Evolutionary conservation across 1,140 invertebrate species (phyloP).

Genomic region (Hylyphantes graminicola): DNA sequence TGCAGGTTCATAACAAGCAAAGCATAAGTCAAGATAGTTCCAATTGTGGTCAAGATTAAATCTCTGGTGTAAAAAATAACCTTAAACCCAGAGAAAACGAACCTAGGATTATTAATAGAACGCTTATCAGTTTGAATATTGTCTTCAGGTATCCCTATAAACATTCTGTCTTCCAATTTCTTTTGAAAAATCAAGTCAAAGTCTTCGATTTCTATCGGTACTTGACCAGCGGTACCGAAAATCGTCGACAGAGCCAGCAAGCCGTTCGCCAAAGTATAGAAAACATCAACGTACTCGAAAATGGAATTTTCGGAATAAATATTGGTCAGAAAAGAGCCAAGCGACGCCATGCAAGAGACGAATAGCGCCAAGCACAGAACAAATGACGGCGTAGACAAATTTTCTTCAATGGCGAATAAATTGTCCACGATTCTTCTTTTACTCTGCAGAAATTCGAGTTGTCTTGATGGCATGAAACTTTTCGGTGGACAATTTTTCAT

Average conservation of each 20-base stretch:
- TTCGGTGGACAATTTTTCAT: not conserved
- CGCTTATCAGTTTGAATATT: not conserved
- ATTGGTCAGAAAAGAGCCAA: not conserved
- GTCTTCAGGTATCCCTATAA: not conserved
- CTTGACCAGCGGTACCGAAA: not conserved
- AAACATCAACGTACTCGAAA: not conserved
- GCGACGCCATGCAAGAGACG: not conserved
- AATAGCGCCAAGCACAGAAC: not conserved
- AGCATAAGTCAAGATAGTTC: not conserved
- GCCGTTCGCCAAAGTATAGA: not conserved
- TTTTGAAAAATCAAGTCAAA: not conserved
- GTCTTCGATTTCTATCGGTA: constrained; percentile 2
- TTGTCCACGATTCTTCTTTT: not conserved
- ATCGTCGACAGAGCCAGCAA: not conserved
- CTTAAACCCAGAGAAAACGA: not conserved
- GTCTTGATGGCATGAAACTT: not conserved
- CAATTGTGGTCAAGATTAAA: not conserved
- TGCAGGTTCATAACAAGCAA: constrained; percentile 4
- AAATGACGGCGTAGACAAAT: not conserved
- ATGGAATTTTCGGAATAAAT: not conserved
- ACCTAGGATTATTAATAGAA: not conserved
- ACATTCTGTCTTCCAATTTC: not conserved
- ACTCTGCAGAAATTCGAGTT: not conserved
- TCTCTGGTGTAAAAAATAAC: constrained; percentile 1
- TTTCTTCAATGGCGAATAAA: not conserved